Conservation (phyloP, 2,113 vertebrate species). For the Henicopernis longicauda region DNA sequence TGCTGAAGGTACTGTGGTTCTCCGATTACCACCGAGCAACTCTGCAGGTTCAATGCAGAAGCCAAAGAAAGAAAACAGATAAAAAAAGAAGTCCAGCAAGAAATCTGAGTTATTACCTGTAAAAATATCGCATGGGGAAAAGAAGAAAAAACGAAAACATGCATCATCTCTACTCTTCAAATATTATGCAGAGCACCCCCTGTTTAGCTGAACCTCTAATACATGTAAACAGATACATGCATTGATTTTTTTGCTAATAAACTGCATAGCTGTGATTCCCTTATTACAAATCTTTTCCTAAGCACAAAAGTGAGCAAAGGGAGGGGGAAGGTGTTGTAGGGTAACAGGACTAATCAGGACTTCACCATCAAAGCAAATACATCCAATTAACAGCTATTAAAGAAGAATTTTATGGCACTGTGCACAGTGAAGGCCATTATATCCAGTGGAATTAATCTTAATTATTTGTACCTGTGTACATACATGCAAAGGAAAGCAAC, state of each 20-base stretch:
- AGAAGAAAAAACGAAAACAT: not conserved
- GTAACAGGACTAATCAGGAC: slow-evolving; percentile 77
- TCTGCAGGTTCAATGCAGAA: not conserved
- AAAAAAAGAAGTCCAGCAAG: not conserved
- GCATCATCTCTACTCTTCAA: not conserved
- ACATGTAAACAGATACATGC: not conserved
- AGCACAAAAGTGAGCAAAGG: slow-evolving; percentile 36
- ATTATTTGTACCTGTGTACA: slow-evolving; percentile 84
- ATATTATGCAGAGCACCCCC: not conserved
- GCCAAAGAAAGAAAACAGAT: not conserved
- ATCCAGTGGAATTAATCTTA: slow-evolving; percentile 86
- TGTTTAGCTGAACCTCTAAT: not conserved
- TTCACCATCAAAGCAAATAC: slow-evolving; percentile 79
- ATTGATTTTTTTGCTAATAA: slow-evolving; percentile 45
- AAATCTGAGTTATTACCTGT: not conserved
- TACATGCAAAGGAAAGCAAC: slow-evolving; percentile 79
- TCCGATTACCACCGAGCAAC: not conserved
- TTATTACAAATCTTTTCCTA: slow-evolving; percentile 60
- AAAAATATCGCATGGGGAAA: not conserved
- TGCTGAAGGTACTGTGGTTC: not conserved
- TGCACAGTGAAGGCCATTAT: slow-evolving; percentile 80
- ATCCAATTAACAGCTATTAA: slow-evolving; percentile 83
- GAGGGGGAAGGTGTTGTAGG: slow-evolving; percentile 49
- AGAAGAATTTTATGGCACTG: slow-evolving; percentile 78
- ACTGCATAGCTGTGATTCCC: slow-evolving; percentile 17